Evolutionary conservation across 2,888 invertebrate species (phyloP).

Genomic region (Sabellastarte sp.): DNA sequence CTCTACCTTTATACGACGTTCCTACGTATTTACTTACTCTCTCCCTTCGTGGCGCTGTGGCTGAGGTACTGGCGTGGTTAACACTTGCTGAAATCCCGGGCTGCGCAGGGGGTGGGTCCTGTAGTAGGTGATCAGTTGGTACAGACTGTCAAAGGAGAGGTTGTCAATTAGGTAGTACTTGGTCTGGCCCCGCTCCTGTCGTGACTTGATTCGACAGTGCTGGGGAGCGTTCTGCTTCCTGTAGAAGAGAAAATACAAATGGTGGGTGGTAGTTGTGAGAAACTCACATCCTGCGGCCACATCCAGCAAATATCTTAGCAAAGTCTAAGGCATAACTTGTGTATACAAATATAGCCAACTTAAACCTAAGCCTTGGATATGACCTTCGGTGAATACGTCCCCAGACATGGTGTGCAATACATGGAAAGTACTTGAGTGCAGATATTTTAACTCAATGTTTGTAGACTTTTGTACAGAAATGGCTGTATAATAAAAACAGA

Average conservation of each 20-base stretch:
- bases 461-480: no score
- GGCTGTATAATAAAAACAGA: no score
- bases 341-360: no score
- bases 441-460: no score
- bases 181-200: conserved; percentile 79
- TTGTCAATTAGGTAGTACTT: conserved; percentile 89
- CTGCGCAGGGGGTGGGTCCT: conserved; percentile 81
- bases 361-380: no score
- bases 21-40: conserved; percentile 67
- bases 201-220: conserved; percentile 84
- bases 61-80: conserved; percentile 89
- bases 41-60: conserved; percentile 90
- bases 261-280: no score
- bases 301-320: background rate
- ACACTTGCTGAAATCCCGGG: conserved; percentile 82
- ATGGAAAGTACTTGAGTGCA: no score
- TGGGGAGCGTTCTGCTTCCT: conserved; percentile 76
- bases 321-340: background rate
- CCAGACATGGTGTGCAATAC: no score
- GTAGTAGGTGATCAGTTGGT: conserved; percentile 87
- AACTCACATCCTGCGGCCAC: no score
- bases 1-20: no score
- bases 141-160: conserved; percentile 85
- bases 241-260: no score
- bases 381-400: no score